Percentiles rank a stretch among this genome's conserved stretches.
Evolutionary conservation across 2,888 invertebrate genomes (phyloP).

Genomic region (Drosophila emarginata): DNA sequence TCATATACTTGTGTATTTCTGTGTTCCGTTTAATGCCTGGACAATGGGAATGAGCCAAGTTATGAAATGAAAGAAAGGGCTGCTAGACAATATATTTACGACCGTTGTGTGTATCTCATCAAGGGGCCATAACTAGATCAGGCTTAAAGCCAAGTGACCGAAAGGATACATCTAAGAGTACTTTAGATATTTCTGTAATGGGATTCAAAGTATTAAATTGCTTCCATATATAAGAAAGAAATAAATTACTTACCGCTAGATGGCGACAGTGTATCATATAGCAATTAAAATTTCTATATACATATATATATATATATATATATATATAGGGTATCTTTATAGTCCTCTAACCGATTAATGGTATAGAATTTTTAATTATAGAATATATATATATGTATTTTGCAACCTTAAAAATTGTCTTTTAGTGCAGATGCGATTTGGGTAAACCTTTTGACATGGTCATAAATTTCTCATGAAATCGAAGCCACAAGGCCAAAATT

Average conservation of each 20-base stretch:
- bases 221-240: no score
- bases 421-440: constrained; percentile 8
- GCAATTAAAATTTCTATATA: no score
- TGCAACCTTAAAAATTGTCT: constrained; percentile 4
- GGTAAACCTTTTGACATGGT: constrained; percentile 17
- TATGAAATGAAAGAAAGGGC: not conserved
- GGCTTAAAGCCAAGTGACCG: not conserved
- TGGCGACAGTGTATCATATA: no score
- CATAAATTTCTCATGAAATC: constrained; percentile 16
- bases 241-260: no score
- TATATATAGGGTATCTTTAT: not conserved
- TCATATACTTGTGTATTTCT: not conserved
- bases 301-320: no score
- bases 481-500: constrained; percentile 8
- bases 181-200: not conserved
- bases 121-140: not conserved
- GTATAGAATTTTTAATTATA: not conserved
- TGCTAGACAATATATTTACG: not conserved
- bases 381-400: not conserved
- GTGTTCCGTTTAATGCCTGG: not conserved
- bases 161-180: not conserved
- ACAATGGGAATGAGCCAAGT: not conserved
- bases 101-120: not conserved
- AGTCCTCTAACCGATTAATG: not conserved
- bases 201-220: no score